Percentiles rank a stretch among this genome's conserved stretches.
Evolutionary conservation across 2,888 invertebrate species (phyloP).

Genomic region (Acrobasis repandana): DNA sequence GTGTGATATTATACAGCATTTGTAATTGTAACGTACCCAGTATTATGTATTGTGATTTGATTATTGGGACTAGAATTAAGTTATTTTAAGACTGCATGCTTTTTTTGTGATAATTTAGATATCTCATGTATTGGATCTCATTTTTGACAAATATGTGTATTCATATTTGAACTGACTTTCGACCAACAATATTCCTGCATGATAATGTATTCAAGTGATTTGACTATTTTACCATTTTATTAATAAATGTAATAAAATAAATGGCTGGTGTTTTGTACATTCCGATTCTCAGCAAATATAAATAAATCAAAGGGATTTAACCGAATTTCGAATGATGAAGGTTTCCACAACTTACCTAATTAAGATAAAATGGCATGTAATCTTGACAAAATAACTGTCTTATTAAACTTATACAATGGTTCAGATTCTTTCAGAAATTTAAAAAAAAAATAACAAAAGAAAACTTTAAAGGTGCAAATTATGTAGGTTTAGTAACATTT

Average conservation of each 20-base stretch:
- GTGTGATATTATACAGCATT: conserved; percentile 38
- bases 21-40: conserved; percentile 51
- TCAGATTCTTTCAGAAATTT: no score
- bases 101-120: conserved; percentile 45
- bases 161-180: conserved; percentile 24
- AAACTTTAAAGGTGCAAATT: no score
- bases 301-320: no score
- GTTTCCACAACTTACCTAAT: no score
- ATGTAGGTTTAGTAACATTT: no score
- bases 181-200: conserved; percentile 15
- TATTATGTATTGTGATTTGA: conserved; percentile 56
- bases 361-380: no score
- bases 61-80: conserved; percentile 32
- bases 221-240: conserved; percentile 22
- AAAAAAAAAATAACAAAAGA: no score
- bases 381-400: no score
- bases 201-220: conserved; percentile 24
- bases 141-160: conserved; percentile 32
- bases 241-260: conserved; percentile 15
- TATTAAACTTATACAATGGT: no score
- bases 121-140: conserved; percentile 50
- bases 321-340: no score
- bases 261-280: conserved; percentile 4
- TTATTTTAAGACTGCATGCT: conserved; percentile 50
- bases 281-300: not conserved